Evolutionary conservation across 2,113 vertebrate species (phyloP).

Genomic region (Peromyscus leucopus): DNA sequence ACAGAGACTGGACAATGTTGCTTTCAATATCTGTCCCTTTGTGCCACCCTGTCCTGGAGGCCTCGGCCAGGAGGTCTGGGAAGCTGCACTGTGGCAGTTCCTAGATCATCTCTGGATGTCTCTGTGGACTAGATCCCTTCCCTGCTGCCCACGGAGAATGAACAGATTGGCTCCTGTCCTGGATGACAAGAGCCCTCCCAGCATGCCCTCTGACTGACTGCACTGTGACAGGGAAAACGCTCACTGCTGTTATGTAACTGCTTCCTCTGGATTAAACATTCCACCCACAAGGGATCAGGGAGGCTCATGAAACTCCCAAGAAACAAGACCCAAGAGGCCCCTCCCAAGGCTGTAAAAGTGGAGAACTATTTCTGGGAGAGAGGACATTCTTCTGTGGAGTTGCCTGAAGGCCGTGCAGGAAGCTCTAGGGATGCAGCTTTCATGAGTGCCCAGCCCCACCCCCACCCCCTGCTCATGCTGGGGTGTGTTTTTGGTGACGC

Average conservation of each 20-base stretch:
- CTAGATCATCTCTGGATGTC: background rate
- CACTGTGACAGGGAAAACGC: background rate
- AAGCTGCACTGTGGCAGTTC: too few relatives aligned
- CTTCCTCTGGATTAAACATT: background rate
- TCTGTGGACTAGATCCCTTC: background rate
- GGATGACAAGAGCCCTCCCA: background rate
- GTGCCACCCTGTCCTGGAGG: background rate
- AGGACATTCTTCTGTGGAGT: background rate
- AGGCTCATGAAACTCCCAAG: too few relatives aligned
- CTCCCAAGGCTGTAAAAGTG: too few relatives aligned
- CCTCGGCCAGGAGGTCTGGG: background rate
- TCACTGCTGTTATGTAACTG: too few relatives aligned
- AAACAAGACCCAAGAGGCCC: background rate
- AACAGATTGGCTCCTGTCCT: background rate
- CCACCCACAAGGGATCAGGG: background rate
- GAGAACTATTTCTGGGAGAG: rapidly evolving
- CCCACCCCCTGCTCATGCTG: background rate
- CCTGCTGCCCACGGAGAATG: background rate
- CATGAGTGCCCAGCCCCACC: too few relatives aligned
- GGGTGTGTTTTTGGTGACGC: background rate
- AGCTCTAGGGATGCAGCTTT: background rate
- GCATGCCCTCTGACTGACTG: background rate
- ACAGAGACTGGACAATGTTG: background rate
- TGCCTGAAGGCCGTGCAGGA: background rate
- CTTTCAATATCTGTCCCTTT: background rate